These are phyloP conservation scores for Samia ricini DNA, from an alignment of 1,140 invertebrate genomes.

Conservation along the genomic window DNA sequence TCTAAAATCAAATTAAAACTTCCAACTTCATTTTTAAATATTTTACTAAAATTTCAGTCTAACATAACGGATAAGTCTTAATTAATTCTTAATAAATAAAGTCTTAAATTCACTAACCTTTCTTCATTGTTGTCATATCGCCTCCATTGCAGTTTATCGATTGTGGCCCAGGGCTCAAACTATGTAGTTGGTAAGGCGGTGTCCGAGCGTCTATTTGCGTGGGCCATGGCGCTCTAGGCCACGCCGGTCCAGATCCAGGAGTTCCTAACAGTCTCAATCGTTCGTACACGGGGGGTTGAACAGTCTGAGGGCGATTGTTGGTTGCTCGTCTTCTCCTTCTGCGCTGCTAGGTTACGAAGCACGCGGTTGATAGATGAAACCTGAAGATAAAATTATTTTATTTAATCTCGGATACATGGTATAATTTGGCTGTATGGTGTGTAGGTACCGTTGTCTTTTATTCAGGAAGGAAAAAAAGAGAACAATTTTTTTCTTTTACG, in stretches of 20 bases:
- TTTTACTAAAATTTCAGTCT: too few species aligned
- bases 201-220: constrained; percentile 61
- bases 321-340: constrained; percentile 86
- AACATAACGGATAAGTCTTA: too few species aligned
- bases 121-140: constrained; percentile 58
- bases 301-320: constrained; percentile 58
- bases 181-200: constrained; percentile 66
- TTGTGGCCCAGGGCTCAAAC: constrained; percentile 64
- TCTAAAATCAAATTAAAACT: too few species aligned
- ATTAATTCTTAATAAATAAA: too few species aligned
- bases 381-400: constrained; percentile 74
- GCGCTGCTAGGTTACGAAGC: constrained; percentile 94
- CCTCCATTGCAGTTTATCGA: constrained; percentile 58
- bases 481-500: not conserved
- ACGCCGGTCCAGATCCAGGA: constrained; percentile 71
- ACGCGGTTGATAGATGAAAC: constrained; percentile 99
- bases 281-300: constrained; percentile 60
- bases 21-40: too few species aligned
- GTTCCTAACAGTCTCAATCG: constrained; percentile 78
- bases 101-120: constrained; percentile 43
- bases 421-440: too few species aligned
- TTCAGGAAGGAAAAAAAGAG: too few species aligned
- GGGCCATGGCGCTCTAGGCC: constrained; percentile 62
- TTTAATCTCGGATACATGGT: not conserved
- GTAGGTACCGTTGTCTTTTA: too few species aligned